Evolutionary conservation across 2,888 invertebrate genomes (phyloP).

Genomic region (Autographa gamma): DNA sequence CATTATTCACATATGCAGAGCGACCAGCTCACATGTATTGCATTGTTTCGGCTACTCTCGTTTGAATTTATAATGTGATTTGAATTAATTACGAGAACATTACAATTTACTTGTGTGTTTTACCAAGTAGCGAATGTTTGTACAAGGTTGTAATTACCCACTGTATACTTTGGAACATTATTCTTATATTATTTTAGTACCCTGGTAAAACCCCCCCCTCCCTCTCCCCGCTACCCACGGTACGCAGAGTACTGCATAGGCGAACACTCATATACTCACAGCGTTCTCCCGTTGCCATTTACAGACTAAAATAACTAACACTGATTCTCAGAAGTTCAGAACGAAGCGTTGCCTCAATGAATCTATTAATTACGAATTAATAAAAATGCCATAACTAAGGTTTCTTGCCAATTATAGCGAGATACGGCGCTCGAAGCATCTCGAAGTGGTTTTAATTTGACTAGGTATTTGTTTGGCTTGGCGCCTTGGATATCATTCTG

Average conservation of each 20-base stretch:
- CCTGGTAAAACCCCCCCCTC: no score
- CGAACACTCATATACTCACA: neutral
- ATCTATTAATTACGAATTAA: neutral
- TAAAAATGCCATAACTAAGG: neutral
- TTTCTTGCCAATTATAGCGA: neutral
- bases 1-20: constrained; percentile 32
- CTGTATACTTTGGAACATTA: neutral
- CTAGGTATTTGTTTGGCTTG: neutral
- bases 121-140: constrained; percentile 19
- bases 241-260: neutral
- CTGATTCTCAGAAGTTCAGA: neutral
- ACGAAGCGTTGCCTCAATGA: neutral
- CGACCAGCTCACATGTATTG: constrained; percentile 9
- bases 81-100: constrained; percentile 44
- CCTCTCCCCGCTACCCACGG: neutral
- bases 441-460: neutral
- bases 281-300: neutral
- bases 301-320: neutral
- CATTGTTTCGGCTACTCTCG: constrained; percentile 43
- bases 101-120: constrained; percentile 29
- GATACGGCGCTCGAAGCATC: neutral
- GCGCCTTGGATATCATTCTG: neutral
- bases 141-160: neutral
- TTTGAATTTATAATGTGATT: constrained; percentile 46
- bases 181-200: neutral